phyloP scores from a whole-genome alignment of 2,113 vertebrate genomes.

The Macquaria ambigua region DNA sequence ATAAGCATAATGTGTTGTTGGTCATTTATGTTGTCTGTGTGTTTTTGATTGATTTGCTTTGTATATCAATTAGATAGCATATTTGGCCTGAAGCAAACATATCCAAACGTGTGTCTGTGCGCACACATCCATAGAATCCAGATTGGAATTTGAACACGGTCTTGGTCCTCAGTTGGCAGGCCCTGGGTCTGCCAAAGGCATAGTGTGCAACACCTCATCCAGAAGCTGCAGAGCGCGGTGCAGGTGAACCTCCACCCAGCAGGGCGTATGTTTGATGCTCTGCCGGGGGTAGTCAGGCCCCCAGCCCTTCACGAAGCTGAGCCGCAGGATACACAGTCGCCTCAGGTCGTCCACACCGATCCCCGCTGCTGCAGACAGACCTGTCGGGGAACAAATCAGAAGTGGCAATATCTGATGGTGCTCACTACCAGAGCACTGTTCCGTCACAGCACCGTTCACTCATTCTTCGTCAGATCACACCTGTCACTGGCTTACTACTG shows the following conservation, averaged over 20 bases:
- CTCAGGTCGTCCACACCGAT: slow-evolving; percentile 86
- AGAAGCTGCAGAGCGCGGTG: slow-evolving; percentile 87
- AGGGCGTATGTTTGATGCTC: slow-evolving; percentile 88
- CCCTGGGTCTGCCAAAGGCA: slow-evolving; percentile 84
- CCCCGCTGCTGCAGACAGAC: slow-evolving; percentile 85
- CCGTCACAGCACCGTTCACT: background rate
- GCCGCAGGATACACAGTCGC: slow-evolving; percentile 84
- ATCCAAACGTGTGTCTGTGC: slow-evolving; percentile 42
- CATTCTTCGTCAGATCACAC: background rate
- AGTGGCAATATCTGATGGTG: background rate
- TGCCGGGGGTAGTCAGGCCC: slow-evolving; percentile 86
- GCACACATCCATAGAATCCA: slow-evolving; percentile 49
- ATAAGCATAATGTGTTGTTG: slow-evolving; percentile 45
- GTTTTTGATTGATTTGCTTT: slow-evolving; percentile 31
- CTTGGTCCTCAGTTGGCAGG: slow-evolving; percentile 76
- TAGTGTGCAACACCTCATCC: slow-evolving; percentile 87
- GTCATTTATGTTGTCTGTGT: slow-evolving; percentile 22
- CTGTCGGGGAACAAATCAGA: slow-evolving; percentile 48
- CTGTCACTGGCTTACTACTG: too few relatives aligned
- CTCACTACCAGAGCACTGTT: background rate
- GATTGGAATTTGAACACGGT: slow-evolving; percentile 16
- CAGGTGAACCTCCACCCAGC: slow-evolving; percentile 88
- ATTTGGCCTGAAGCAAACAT: slow-evolving; percentile 45
- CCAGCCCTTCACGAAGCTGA: slow-evolving; percentile 89
- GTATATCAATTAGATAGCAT: slow-evolving; percentile 25